Evolutionary conservation across 2,888 invertebrate species (phyloP).

Genomic region (Sicus ferrugineus): DNA sequence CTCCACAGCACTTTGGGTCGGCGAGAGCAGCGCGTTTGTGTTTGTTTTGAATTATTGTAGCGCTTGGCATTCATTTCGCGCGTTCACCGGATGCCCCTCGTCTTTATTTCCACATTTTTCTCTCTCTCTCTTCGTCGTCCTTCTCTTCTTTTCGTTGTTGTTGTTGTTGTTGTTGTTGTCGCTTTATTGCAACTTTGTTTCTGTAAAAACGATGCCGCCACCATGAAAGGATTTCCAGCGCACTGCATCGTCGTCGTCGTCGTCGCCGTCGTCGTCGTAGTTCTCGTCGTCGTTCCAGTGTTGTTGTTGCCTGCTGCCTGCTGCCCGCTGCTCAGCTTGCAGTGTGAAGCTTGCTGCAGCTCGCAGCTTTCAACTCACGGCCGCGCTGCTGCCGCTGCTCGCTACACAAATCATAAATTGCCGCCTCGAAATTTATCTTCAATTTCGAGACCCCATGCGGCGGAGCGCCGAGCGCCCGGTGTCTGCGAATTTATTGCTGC

Average conservation of each 20-base stretch:
- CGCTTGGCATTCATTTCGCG: constrained; percentile 25
- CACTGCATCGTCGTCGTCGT: not conserved
- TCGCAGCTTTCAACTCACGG: not conserved
- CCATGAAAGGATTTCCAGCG: constrained; percentile 45
- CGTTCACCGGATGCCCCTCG: not conserved
- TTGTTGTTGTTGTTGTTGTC: no score
- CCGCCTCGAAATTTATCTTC: constrained; percentile 65
- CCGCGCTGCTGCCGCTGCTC: constrained; percentile 41
- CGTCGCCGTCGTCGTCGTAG: no score
- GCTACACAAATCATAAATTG: constrained; percentile 64
- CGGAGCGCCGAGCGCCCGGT: constrained; percentile 50
- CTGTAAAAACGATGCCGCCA: constrained; percentile 44
- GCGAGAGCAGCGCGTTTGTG: not conserved
- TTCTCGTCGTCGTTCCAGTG: no score
- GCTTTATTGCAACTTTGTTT: no score
- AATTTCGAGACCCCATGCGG: constrained; percentile 56
- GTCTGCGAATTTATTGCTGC: constrained; percentile 58
- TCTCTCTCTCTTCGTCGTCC: not conserved
- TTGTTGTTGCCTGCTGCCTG: constrained; percentile 43
- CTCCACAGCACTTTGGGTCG: not conserved
- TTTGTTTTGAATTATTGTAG: constrained; percentile 22
- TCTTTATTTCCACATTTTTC: not conserved
- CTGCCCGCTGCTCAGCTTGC: constrained; percentile 38
- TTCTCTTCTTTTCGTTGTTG: constrained; percentile 29
- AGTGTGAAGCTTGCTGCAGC: not conserved